Conservation (phyloP, 23 tunicate genomes). For the Clavelina lepadiformis region DNA sequence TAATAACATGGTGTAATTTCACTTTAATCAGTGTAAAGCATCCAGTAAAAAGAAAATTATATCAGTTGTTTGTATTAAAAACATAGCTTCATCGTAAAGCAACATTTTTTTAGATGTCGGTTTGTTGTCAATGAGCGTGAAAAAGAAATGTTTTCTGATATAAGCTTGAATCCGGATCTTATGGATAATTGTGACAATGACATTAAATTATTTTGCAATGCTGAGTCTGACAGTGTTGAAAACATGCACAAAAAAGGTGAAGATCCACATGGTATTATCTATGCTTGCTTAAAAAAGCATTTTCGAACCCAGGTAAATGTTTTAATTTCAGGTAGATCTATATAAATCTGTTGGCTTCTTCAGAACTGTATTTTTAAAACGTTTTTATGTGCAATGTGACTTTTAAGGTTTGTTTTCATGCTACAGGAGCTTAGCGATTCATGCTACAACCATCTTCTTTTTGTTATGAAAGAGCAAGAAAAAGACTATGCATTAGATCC, state of each 20-base stretch:
- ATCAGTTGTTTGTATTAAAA: too few relatives aligned
- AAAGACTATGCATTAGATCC: conserved; percentile 69
- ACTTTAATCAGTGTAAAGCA: too few relatives aligned
- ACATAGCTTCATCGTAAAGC: too few relatives aligned
- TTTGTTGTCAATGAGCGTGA: conserved; percentile 57
- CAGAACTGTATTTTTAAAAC: not conserved
- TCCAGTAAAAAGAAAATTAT: too few relatives aligned
- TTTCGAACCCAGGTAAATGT: too few relatives aligned
- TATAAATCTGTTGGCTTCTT: too few relatives aligned
- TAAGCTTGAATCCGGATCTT: conserved; percentile 59
- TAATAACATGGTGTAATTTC: too few relatives aligned
- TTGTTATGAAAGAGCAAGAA: conserved; percentile 50
- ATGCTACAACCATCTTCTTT: conserved; percentile 46
- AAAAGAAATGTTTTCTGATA: conserved; percentile 56
- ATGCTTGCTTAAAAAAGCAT: conserved; percentile 45
- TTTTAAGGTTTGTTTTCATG: not conserved
- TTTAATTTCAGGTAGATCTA: too few relatives aligned
- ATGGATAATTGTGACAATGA: conserved; percentile 49
- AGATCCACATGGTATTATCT: conserved; percentile 58
- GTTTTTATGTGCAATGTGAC: not conserved
- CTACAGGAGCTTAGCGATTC: conserved; percentile 14
- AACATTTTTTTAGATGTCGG: conserved; percentile 59
- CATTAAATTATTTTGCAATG: conserved; percentile 38
- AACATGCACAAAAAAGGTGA: conserved; percentile 37
- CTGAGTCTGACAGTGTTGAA: conserved; percentile 10